Evolutionary conservation across 2,888 invertebrate species (phyloP).

Genomic region (Crocallis elinguaria): DNA sequence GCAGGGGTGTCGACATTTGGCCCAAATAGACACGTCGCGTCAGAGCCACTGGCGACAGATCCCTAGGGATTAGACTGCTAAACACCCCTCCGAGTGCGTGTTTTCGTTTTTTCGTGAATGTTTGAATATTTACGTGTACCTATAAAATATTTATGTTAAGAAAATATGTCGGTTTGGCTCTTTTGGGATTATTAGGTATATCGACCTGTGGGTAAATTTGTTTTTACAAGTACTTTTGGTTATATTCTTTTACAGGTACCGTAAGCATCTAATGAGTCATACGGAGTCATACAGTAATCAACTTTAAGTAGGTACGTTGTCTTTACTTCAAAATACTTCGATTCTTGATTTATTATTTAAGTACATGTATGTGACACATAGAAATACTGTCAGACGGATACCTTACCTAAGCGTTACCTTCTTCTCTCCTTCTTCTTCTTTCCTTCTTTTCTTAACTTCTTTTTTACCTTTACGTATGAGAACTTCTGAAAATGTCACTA

Average conservation of each 20-base stretch:
- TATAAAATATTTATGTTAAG: slow-evolving; percentile 17
- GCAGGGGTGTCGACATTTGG: slow-evolving; percentile 52
- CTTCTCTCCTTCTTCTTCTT: too few species aligned
- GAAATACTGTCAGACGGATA: too few species aligned
- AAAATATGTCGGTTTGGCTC: not conserved
- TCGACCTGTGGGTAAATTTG: not conserved
- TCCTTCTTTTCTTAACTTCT: too few species aligned
- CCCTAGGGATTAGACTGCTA: slow-evolving; percentile 43
- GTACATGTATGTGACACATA: too few species aligned
- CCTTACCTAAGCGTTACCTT: too few species aligned
- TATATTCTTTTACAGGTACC: not conserved
- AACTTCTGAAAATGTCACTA: too few species aligned
- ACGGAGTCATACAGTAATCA: not conserved
- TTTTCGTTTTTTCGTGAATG: slow-evolving; percentile 24
- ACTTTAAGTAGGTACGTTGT: too few species aligned
- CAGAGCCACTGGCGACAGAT: slow-evolving; percentile 47
- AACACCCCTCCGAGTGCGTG: slow-evolving; percentile 21
- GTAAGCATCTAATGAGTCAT: not conserved
- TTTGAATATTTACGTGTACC: slow-evolving; percentile 14
- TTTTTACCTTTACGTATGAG: too few species aligned
- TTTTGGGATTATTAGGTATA: not conserved
- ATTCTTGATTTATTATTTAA: too few species aligned
- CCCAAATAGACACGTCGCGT: slow-evolving; percentile 59
- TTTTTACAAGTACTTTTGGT: not conserved
- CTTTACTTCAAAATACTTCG: too few species aligned